phyloP scores from a whole-genome alignment of 2,797 vertebrate species.

The Chelon auratus region DNA sequence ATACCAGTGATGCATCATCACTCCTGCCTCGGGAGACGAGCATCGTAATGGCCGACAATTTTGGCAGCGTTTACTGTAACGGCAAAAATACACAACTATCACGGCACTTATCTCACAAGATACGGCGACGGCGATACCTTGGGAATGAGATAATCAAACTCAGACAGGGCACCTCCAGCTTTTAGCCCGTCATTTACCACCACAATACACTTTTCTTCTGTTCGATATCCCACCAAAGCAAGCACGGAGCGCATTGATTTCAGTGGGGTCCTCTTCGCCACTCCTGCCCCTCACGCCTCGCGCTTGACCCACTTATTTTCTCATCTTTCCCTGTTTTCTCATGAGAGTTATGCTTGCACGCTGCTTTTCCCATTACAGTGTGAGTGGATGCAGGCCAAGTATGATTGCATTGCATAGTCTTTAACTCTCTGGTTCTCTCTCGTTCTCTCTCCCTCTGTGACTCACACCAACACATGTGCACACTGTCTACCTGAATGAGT shows the following conservation, averaged over 20 bases:
- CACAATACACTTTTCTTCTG: slow-evolving; percentile 73
- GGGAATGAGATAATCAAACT: slow-evolving; percentile 73
- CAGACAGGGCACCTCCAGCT: slow-evolving; percentile 71
- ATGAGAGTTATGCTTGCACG: slow-evolving; percentile 82
- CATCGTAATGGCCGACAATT: slow-evolving; percentile 47
- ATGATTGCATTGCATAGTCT: slow-evolving; percentile 74
- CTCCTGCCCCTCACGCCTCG: slow-evolving; percentile 79
- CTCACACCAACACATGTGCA: slow-evolving; percentile 43
- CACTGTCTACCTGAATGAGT: slow-evolving; percentile 78
- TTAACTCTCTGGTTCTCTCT: slow-evolving; percentile 41
- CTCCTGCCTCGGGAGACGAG: slow-evolving; percentile 43
- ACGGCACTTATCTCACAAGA: slow-evolving; percentile 59
- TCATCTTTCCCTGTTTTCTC: slow-evolving; percentile 87
- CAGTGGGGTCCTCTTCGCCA: slow-evolving; percentile 77
- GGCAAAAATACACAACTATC: slow-evolving; percentile 64
- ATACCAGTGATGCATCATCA: slow-evolving; percentile 28
- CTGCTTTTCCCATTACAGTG: slow-evolving; percentile 82
- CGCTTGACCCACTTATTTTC: slow-evolving; percentile 90
- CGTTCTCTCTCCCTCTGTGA: slow-evolving; percentile 31
- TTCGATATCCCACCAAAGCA: slow-evolving; percentile 83
- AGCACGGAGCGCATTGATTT: slow-evolving; percentile 85
- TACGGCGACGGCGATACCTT: slow-evolving; percentile 62
- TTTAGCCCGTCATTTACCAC: slow-evolving; percentile 74
- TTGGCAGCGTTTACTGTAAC: slow-evolving; percentile 62
- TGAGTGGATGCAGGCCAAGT: slow-evolving; percentile 82